Base-by-base conservation (phyloP, 1,140 invertebrate genomes). In the Ceratitis capitata region DNA sequence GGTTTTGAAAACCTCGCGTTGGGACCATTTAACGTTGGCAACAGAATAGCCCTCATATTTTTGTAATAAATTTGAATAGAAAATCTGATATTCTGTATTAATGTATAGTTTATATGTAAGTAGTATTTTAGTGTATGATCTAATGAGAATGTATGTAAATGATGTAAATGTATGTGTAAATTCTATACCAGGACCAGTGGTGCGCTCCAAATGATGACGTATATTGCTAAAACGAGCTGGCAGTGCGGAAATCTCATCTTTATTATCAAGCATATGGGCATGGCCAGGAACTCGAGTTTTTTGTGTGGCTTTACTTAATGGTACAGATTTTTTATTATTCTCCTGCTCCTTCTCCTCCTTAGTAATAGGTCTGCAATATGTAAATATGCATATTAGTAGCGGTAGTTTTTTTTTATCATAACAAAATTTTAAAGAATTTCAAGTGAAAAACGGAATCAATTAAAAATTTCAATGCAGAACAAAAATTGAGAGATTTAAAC, bases 331-430 rank as follows among this genome's bases (percentile, higher is more conserved):
- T 87, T 95, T 96, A 88, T 96, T 96, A 90, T 96, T 96, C 91
- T 97, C 96, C 87, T 96, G 95, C 85, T 97, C 96, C 90, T 97
- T 97, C 89, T 97, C 96, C 89, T 97, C 96, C 88, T 97, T 96
- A 84, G 96, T 96, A 88, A 96, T 95, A 82, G 95, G 95, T 92
- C 95, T 96, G 90, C 6, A 82, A 85, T 42, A n/a, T 56, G 51
- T 56, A 56, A 19, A 23, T 19, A 35, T 29, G 4, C 26, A 32
- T 29, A 64, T 69, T 14, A 5, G 16, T 49, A 49, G 12, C 19
- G n/a, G n/a, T n/a, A n/a, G n/a, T n/a, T n/a, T n/a, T n/a, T n/a
- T n/a, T n/a, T n/a, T n/a, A n/a, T n/a, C n/a, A n/a, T n/a, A n/a
- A n/a, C n/a, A n/a, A n/a, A n/a, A n/a, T n/a, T n/a, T n/a, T n/a